Evolutionary conservation across 2,113 vertebrate genomes (phyloP), one percentile per base, ranked within the genome.

Genomic region (Heterotis niloticus): DNA sequence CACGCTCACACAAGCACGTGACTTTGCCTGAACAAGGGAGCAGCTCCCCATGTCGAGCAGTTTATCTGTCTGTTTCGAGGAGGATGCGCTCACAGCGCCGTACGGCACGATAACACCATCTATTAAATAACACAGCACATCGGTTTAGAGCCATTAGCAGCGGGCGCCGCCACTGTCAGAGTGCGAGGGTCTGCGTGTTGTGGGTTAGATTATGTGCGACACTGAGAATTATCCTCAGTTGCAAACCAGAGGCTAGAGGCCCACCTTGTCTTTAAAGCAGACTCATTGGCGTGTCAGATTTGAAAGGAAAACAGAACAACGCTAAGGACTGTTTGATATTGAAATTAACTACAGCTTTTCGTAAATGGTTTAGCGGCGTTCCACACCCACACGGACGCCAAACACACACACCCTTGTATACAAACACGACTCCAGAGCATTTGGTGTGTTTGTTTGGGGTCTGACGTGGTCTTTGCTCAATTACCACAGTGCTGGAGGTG

Each of bases 71-170:
- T 76, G 82, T 78, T 23, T 57, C 34, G 5, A 59, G 77, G 73
- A 67, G n/a, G 74, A 79, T 75, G 81, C 69, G 82, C 64, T 81
- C 66, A 54, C 51, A 24, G 51, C 76, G 81, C 62, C 54, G 26
- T 68, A 81, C 34, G 66, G 71, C 76, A 81, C 65, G 80, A 54
- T 84, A 79, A 80, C 66, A 79, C 82, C 64, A 81, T 84, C 82
- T 81, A 82, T 83, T 67, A 84, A 83, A 84, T 74, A 84, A 84
- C 81, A 51, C 68, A 79, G 59, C 66, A 66, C 64, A 80, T 84
- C 83, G 83, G 81, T 87, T 82, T 83, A 78, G 28, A 78, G 71
- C 73, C 70, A 79, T 80, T 85, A 76, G 72, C 77, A 78, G 71
- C 52, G 68, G 23, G 5, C 10, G 26, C 60, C n/a, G 12, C n/a